Percentiles rank a stretch among this genome's conserved stretches.
Evolutionary conservation across 2,113 vertebrate species (phyloP).

Genomic region (Amphiprion ocellaris): DNA sequence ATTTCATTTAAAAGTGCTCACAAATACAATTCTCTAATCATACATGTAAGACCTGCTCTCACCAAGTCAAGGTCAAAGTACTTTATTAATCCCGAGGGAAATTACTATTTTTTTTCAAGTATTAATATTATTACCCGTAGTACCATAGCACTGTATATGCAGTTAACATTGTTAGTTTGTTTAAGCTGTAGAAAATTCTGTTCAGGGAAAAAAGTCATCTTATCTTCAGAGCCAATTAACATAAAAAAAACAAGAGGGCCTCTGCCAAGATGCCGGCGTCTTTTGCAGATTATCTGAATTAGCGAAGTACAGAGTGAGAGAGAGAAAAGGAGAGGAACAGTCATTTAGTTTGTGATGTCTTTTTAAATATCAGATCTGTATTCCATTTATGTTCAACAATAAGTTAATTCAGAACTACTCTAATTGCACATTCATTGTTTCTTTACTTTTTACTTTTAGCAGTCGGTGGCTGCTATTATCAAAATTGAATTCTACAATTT

Average conservation of each 20-base stretch:
- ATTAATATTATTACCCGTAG: too few relatives aligned
- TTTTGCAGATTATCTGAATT: slow-evolving; percentile 19
- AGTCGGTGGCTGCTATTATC: neutral
- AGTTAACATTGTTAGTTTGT: slow-evolving; percentile 21
- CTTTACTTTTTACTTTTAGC: neutral
- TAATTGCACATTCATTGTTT: neutral
- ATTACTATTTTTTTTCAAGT: too few relatives aligned
- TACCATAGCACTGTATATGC: neutral
- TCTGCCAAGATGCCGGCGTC: slow-evolving; percentile 7
- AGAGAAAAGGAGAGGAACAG: slow-evolving; percentile 9
- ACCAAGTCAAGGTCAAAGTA: too few relatives aligned
- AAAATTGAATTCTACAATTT: neutral
- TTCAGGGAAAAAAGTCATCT: slow-evolving; percentile 42
- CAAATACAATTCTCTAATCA: neutral
- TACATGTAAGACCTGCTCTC: neutral
- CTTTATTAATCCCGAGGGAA: too few relatives aligned
- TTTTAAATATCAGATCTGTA: neutral
- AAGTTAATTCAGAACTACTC: neutral
- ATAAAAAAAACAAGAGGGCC: slow-evolving; percentile 17
- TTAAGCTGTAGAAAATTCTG: slow-evolving; percentile 49
- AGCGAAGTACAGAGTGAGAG: neutral
- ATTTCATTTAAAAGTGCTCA: neutral
- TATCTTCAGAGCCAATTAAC: slow-evolving; percentile 64
- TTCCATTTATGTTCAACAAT: neutral
- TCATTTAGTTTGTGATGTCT: neutral